Base-by-base conservation (phyloP, 1,140 invertebrate species). In the Bemisia tabaci region DNA sequence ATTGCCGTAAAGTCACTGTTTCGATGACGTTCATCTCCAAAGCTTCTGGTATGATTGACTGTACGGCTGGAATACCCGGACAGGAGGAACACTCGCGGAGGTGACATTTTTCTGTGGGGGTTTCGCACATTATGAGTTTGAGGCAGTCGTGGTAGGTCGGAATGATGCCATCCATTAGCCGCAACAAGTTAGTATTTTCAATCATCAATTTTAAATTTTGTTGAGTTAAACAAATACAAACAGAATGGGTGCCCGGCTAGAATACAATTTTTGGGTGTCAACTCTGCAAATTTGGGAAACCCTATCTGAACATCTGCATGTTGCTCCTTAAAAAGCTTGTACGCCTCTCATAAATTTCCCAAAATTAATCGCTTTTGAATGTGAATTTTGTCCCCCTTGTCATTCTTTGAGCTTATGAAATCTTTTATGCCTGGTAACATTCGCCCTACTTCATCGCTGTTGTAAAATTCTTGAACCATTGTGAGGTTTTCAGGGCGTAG, bases 191-290 rank as follows among this genome's bases (percentile, higher is more conserved):
- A 26, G 39, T 23, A 24, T 58, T 22, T 26, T 9, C 21, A 48
- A 70, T 68, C 67, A 68, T 70, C 0, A 67, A 61, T 66, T 68
- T 71, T 12, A 71, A 48, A 68, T 71, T 70, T 65, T 71, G 59
- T 67, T 71, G 67, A 39, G 65, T 58, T 12, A 64, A 65, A 26
- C 69, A 71, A 0, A 70, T 67, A 58, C 67, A 71, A 1, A 70
- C 67, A 21, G 33, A 65, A 60, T 71, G 67, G 0, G 67, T 71
- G 22, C 69, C 67, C 69, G 67, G 67, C 69, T 21, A 67, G 33
- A 1, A 71, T 66, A 62, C 69, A 69, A 39, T 68, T 62, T 65
- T 70, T 70, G 22, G 69, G 66, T 63, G 67, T 66, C 21, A 71
- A 25, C 27, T 69, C 68, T 59, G 65, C 59, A 63, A 71, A 71